Evolutionary conservation across 92 coral and sea anemone species (phyloP), one percentile per base, ranked within the genome.

Genomic region (Blastomussa wellsi): DNA sequence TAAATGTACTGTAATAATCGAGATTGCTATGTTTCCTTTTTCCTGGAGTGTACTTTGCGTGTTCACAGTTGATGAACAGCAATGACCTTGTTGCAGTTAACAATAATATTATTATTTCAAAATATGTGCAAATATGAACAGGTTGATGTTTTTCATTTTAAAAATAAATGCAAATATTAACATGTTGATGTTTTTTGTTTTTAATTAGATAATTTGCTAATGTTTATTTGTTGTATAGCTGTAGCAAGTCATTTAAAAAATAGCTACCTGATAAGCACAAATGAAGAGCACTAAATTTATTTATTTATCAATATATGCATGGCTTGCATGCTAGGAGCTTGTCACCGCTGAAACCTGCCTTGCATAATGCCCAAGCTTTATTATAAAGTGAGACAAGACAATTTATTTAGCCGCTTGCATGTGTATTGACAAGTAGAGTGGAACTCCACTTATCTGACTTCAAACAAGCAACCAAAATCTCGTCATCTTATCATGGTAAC

Each of bases 281-380:
- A 22, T 5, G 65, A 57, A 7, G 65, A 57, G 65, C 44, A 78
- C 70, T 59, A 24, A 78, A 78, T 4, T 3, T 44, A 44, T 6
- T 1, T 55, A 77, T n/a, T n/a, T n/a, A 77, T 33, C 26, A 55
- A 33, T 78, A 11, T 33, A n/a, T 36, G 82, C 82, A 59, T 33
- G 5, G 82, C 82, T n/a, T 74, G 79, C 79, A 74, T 74, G 79
- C 79, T 15, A 78, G 3, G 59, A 37, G 31, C 22, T 66, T 65
- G 52, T 80, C 36, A 53, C 49, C 35, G 78, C 86, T 35, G 42
- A 82, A 71, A 71, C 39, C 24, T 36, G 53, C 78, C 29, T 24
- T 82, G 86, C 78, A n/a, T 71, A 51, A 82, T 72, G 65, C 69
- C 31, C 33, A n/a, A 72, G 31, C 29, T 65, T 15, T 17, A 19